Evolutionary conservation across 1,140 invertebrate genomes (phyloP), one percentile per base, ranked within the genome.

Genomic region (Campoletis sonorensis): DNA sequence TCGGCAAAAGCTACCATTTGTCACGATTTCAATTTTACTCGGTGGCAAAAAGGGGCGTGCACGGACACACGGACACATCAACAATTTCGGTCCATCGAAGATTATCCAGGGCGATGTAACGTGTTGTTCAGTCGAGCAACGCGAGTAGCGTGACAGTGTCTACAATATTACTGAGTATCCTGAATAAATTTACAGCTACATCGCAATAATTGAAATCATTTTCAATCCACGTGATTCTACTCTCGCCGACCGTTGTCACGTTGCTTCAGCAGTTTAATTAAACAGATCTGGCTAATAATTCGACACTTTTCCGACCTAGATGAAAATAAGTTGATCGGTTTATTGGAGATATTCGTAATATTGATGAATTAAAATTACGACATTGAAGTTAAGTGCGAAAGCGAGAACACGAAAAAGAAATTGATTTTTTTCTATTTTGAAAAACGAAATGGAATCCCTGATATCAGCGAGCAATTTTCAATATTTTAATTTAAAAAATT

Each of bases 1-100:
- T 33, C 30, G 67, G 67, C 13, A 70, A 70, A 33, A 30, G 67
- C 67, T 33, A 70, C 67, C 67, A 70, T 70, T 70, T 33, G 67
- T 70, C 67, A 70, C 67, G 30, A 70, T 70, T 70, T 70, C 67
- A 70, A 70, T 70, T 70, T 64, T 33, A 16, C 11, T 26, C 67
- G 67, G 23, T 70, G 67, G 33, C 30, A 70, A 70, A 70, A 70
- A 64, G n/a, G 11, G 23, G 13, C 61, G 61, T 4, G 13, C 21
- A 64, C 61, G 21, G n/a, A 26, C 61, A 15, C 61, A 15, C 61
- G 2, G 61, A 64, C 4, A 13, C 61, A 23, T 13, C 61, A 64
- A 64, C 61, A 26, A 23, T 64, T 64, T 64, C 61, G 23, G 61
- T 23, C 61, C 21, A 23, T n/a, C 61, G 21, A 64, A 64, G 61